Base-by-base conservation (phyloP, 2,888 invertebrate genomes). In the Gandaritis pyraliata region DNA sequence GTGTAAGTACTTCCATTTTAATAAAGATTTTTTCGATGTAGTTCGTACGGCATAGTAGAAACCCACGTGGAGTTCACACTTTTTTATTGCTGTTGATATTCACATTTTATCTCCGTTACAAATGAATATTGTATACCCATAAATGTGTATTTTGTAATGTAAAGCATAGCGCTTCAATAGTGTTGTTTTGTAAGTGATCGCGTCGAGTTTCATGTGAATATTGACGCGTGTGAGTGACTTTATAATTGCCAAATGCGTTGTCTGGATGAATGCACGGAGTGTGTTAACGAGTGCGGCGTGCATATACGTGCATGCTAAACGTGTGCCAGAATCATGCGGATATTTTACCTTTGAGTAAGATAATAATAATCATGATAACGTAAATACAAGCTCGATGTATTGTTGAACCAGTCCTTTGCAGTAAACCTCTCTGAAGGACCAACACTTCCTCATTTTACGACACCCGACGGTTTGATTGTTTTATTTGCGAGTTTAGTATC, bases 1-100 rank as follows among this genome's bases (percentile, higher is more conserved):
- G 81, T 86, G 83, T 88, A 88, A 89, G 89, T 91, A 92, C 91
- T 92, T 91, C 91, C 91, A 92, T 88, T 91, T 88, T 88, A 78
- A 85, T 90, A 89, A 64, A 89, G 86, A 83, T 83, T 87, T 87
- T 89, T 88, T 88, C 86, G 78, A 86, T 77, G 83, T 90, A 89
- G 88, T 81, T 76, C 80, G 81, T 88, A 86, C 77, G 84, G 86
- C 88, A 84, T 80, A 77, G 83, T 88, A 87, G 86, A 80, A 78
- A 81, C 80, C 82, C 82, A 8, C 75, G 74, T 68, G 83, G 80
- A 87, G 81, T 81, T 77, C 81, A 86, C 86, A 85, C 83, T 82
- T 57, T 74, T 80, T 71, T 76, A 75, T 72, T 71, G 69, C 72
- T 71, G 86, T 86, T 78, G 76, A 79, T 88, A 86, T 88, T 90